phyloP scores from a whole-genome alignment of 2,113 vertebrate species.

The Aptenodytes forsteri region DNA sequence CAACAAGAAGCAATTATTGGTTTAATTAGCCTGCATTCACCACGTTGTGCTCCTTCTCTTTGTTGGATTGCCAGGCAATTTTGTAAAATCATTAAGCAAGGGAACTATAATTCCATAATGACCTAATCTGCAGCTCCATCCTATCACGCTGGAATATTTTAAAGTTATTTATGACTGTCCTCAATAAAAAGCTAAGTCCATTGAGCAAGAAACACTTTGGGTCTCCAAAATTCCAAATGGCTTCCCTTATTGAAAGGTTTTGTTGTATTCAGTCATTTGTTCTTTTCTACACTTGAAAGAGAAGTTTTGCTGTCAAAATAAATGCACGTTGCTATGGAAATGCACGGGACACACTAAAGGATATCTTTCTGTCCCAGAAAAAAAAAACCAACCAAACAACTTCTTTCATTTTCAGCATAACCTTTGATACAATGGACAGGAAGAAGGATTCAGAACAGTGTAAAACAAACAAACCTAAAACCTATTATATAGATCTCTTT shows the following conservation, averaged over 20 bases:
- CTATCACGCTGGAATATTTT: slow-evolving; percentile 78
- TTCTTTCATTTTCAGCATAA: neutral
- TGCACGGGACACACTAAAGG: neutral
- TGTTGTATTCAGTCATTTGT: neutral
- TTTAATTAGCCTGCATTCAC: slow-evolving; percentile 83
- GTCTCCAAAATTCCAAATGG: slow-evolving; percentile 49
- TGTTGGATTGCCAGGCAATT: slow-evolving; percentile 83
- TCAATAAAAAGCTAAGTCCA: slow-evolving; percentile 69
- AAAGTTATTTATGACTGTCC: slow-evolving; percentile 81
- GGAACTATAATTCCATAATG: slow-evolving; percentile 80
- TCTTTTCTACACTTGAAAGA: neutral
- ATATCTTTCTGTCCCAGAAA: neutral
- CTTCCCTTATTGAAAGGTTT: slow-evolving; percentile 17
- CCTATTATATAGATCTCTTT: neutral
- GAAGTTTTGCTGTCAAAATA: slow-evolving; percentile 1
- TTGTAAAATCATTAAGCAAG: slow-evolving; percentile 82
- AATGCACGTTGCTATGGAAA: neutral
- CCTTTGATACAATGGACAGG: neutral
- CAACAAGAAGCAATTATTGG: slow-evolving; percentile 83
- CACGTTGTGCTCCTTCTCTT: slow-evolving; percentile 74
- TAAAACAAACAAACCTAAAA: neutral
- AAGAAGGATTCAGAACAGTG: neutral
- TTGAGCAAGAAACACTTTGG: slow-evolving; percentile 48
- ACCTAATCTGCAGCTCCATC: slow-evolving; percentile 75
- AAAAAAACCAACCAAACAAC: neutral